phyloP scores from a whole-genome alignment of 2,113 vertebrate genomes.

The Limnothrissa miodon region DNA sequence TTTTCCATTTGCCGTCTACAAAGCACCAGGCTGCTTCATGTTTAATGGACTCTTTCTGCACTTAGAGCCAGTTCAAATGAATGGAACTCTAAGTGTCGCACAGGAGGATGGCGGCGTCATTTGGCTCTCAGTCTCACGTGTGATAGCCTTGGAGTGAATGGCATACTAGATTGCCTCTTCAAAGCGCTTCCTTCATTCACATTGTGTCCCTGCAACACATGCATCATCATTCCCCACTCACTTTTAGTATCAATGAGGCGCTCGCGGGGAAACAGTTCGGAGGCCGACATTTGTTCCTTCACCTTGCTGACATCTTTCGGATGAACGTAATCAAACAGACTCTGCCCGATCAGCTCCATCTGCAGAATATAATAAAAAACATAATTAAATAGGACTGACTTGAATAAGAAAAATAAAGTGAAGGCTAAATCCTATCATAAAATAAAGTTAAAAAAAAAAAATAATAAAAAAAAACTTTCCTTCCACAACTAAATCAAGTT shows the following conservation, averaged over 20 bases:
- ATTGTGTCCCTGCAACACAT: no score
- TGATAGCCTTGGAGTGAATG: constrained; percentile 16
- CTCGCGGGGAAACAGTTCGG: constrained; percentile 70
- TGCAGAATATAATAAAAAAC: constrained; percentile 42
- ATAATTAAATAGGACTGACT: not conserved
- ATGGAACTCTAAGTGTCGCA: not conserved
- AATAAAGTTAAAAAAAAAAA: no score
- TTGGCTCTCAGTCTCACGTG: not conserved
- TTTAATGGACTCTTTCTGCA: not conserved
- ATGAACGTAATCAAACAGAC: constrained; percentile 84
- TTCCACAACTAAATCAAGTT: no score
- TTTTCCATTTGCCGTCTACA: not conserved
- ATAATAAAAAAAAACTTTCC: no score
- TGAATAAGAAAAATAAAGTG: not conserved
- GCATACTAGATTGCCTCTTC: not conserved
- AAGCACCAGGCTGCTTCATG: not conserved
- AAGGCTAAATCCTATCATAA: no score
- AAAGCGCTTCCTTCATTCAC: not conserved
- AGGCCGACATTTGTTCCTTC: constrained; percentile 83
- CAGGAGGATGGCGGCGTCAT: not conserved
- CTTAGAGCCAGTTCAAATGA: not conserved
- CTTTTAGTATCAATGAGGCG: constrained; percentile 79
- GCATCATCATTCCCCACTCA: constrained; percentile 54
- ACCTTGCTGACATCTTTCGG: constrained; percentile 87
- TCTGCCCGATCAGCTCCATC: constrained; percentile 81